A percentile compares a stretch with the other conserved stretches of the same genome.
phyloP scores from a whole-genome alignment of 2,888 invertebrate genomes.

The Nymphalis urticae region DNA sequence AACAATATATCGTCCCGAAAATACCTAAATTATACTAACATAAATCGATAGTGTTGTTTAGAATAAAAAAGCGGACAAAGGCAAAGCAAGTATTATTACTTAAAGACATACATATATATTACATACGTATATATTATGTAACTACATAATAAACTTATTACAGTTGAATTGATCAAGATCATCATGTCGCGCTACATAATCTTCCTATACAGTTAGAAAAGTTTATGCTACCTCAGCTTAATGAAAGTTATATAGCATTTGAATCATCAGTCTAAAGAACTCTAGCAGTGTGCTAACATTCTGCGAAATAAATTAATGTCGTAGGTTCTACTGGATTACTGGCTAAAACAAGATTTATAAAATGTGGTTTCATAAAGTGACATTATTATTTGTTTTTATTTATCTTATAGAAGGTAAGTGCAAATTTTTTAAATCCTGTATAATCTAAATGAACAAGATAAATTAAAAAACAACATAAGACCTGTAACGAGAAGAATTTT shows the following conservation, averaged over 20 bases:
- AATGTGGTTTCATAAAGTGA: slow-evolving; percentile 4
- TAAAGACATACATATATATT: background rate
- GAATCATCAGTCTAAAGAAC: slow-evolving; percentile 37
- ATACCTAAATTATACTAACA: too few species aligned
- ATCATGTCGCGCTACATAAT: slow-evolving; percentile 23
- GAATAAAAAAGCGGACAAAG: too few species aligned
- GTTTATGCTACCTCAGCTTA: slow-evolving; percentile 30
- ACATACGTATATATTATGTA: too few species aligned
- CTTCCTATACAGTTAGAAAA: slow-evolving; percentile 30
- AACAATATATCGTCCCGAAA: too few species aligned
- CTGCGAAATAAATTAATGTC: slow-evolving; percentile 5
- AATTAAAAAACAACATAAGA: too few species aligned
- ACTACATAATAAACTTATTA: too few species aligned
- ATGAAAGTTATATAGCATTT: slow-evolving; percentile 37
- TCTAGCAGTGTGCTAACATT: slow-evolving; percentile 29
- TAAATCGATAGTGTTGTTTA: too few species aligned
- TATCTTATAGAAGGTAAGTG: slow-evolving; percentile 20
- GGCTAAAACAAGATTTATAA: background rate
- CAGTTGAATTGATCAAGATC: slow-evolving; percentile 26
- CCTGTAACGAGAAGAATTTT: too few species aligned
- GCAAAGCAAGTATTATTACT: too few species aligned
- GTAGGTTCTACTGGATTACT: background rate
- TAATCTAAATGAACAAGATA: too few species aligned
- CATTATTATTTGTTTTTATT: background rate
- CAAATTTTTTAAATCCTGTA: background rate